Conservation (phyloP, 2,888 invertebrate genomes). For the Macrosoma leucophasiata region DNA sequence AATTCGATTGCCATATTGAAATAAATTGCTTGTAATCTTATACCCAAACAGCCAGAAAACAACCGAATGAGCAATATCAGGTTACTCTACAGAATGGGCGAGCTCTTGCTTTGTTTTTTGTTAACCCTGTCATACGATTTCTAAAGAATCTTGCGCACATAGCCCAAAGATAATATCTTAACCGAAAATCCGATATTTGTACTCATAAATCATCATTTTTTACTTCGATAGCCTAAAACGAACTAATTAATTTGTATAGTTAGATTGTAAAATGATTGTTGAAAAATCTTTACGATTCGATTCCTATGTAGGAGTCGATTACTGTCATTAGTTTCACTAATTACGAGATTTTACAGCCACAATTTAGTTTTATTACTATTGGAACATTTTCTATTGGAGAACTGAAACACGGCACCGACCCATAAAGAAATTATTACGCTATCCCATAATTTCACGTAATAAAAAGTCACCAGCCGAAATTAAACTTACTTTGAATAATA, state of each 20-base stretch:
- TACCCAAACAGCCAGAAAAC: slow-evolving; percentile 72
- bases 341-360: slow-evolving; percentile 61
- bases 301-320: slow-evolving; percentile 59
- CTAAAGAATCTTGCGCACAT: slow-evolving; percentile 44
- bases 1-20: slow-evolving; percentile 69
- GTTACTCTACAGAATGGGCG: slow-evolving; percentile 60
- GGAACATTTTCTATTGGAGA: slow-evolving; percentile 56
- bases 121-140: slow-evolving; percentile 39
- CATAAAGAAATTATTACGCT: slow-evolving; percentile 57
- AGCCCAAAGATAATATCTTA: slow-evolving; percentile 30
- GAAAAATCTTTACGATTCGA: slow-evolving; percentile 45
- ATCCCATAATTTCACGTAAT: slow-evolving; percentile 51
- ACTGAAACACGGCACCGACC: slow-evolving; percentile 40
- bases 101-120: slow-evolving; percentile 50
- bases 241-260: slow-evolving; percentile 41
- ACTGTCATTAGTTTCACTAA: slow-evolving; percentile 69
- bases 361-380: slow-evolving; percentile 62
- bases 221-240: slow-evolving; percentile 26
- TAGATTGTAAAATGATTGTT: slow-evolving; percentile 37
- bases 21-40: slow-evolving; percentile 74
- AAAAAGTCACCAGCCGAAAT: slow-evolving; percentile 40
- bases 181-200: slow-evolving; percentile 22
- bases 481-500: no score
- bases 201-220: slow-evolving; percentile 25
- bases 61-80: slow-evolving; percentile 69